phyloP scores from a whole-genome alignment of 2,797 vertebrate species.

The Antrozous pallidus region DNA sequence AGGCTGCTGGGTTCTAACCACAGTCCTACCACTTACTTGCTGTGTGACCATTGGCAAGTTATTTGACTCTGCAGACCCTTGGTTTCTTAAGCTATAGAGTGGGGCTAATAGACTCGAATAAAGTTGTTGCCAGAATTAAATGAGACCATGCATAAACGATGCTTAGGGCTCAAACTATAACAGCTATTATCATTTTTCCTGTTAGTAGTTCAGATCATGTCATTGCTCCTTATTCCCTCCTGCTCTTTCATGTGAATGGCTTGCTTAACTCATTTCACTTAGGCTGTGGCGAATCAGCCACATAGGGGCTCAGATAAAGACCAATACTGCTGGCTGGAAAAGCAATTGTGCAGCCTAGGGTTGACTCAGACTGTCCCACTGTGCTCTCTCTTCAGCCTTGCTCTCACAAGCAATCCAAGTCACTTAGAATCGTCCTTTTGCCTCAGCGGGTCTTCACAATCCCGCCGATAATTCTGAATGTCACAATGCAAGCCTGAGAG shows the following conservation, averaged over 20 bases:
- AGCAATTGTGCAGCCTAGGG: slow-evolving; percentile 48
- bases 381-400: background rate
- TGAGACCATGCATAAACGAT: background rate
- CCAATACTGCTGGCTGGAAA: slow-evolving; percentile 16
- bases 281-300: slow-evolving; percentile 57
- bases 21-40: background rate
- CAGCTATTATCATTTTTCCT: background rate
- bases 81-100: slow-evolving; percentile 23
- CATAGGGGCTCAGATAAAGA: slow-evolving; percentile 69
- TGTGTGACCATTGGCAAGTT: background rate
- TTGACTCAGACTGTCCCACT: slow-evolving; percentile 33
- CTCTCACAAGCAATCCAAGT: slow-evolving; percentile 24
- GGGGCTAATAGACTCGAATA: background rate
- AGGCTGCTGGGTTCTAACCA: background rate
- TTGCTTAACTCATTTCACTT: slow-evolving; percentile 55
- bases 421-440: slow-evolving; percentile 51
- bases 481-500: slow-evolving; percentile 55
- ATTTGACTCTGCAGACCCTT: background rate
- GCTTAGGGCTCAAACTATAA: background rate
- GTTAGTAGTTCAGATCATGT: slow-evolving; percentile 26
- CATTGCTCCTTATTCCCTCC: background rate
- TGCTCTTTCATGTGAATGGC: slow-evolving; percentile 42
- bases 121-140: background rate
- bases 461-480: background rate
- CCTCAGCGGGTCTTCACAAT: slow-evolving; percentile 54